phyloP scores from a whole-genome alignment of 2,113 vertebrate genomes.

The Leptodactylus fuscus region DNA sequence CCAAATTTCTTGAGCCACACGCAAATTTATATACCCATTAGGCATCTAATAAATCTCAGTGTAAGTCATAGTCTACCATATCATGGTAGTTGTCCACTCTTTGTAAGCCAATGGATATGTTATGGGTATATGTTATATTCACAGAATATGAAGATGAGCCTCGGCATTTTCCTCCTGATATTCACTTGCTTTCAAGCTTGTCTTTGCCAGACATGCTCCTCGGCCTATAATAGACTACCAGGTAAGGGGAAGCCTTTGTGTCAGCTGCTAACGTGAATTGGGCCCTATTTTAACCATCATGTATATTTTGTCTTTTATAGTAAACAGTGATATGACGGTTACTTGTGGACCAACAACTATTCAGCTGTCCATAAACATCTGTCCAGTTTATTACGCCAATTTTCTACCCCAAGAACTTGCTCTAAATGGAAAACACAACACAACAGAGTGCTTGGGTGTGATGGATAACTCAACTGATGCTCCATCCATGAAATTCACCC shows the following conservation, averaged over 20 bases:
- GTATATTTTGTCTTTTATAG: slow-evolving; percentile 63
- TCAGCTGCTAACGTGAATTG: background rate
- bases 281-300: background rate
- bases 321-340: slow-evolving; percentile 72
- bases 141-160: slow-evolving; percentile 11
- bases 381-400: slow-evolving; percentile 76
- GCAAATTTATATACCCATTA: no score
- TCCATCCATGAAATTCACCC: slow-evolving; percentile 73
- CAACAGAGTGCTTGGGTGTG: slow-evolving; percentile 66
- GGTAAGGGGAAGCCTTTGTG: background rate
- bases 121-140: background rate
- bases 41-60: no score
- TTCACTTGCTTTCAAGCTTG: background rate
- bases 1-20: no score
- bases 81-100: no score
- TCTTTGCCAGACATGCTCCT: background rate
- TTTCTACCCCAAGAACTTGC: slow-evolving; percentile 70
- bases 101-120: background rate
- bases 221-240: slow-evolving; percentile 22
- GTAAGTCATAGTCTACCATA: no score
- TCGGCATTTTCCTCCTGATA: slow-evolving; percentile 15
- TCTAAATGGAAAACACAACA: slow-evolving; percentile 75
- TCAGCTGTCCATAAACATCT: slow-evolving; percentile 75
- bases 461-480: slow-evolving; percentile 68
- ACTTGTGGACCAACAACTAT: slow-evolving; percentile 71